These are phyloP conservation scores for Fringilla coelebs DNA, from an alignment of 2,797 vertebrate genomes.

Conservation along the genomic window DNA sequence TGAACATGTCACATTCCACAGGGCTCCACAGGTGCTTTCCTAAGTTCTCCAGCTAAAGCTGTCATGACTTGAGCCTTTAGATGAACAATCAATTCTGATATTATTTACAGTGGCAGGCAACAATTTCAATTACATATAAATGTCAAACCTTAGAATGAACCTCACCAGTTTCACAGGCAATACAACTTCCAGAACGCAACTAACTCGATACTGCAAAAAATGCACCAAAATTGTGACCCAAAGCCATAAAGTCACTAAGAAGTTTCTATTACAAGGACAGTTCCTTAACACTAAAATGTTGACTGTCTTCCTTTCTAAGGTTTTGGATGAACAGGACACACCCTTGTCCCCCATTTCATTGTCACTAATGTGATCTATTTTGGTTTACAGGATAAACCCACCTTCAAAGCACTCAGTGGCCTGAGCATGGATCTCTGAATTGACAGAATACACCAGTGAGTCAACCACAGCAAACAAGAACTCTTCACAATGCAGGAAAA, in stretches of 20 bases:
- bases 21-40: background rate
- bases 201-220: background rate
- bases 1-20: background rate
- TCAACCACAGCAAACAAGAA: background rate
- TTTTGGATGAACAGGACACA: background rate
- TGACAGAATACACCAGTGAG: background rate
- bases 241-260: background rate
- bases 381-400: background rate
- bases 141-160: background rate
- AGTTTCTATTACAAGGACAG: background rate
- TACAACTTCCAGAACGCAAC: background rate
- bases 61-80: background rate
- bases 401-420: background rate
- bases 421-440: background rate
- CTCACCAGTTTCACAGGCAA: background rate
- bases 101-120: background rate
- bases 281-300: background rate
- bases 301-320: background rate
- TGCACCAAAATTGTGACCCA: background rate
- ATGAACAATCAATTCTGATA: background rate
- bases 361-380: background rate
- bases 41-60: background rate
- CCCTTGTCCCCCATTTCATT: background rate
- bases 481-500: background rate
- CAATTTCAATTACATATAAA: background rate